A percentile compares a stretch with the other conserved stretches of the same genome.
Conservation (phyloP, 1,140 invertebrate genomes). For the Microvelia longipes region DNA sequence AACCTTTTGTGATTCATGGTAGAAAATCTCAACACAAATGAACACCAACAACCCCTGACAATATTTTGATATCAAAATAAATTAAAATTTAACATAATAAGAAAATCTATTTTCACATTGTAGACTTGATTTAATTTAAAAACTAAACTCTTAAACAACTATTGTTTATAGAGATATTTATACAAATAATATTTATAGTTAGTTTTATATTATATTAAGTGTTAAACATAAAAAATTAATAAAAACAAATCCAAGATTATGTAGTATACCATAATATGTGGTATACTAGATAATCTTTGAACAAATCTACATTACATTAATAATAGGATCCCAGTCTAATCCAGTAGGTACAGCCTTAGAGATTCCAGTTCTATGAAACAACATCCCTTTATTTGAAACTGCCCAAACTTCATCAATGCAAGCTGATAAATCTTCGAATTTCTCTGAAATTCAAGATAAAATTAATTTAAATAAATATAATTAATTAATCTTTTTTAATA, state of each 20-base stretch:
- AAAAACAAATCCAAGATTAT: too few relatives aligned
- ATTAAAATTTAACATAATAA: too few relatives aligned
- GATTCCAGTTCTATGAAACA: conserved; percentile 54
- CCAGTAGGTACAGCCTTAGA: conserved; percentile 50
- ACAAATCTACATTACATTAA: conserved; percentile 42
- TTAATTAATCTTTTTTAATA: background rate
- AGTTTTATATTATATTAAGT: background rate
- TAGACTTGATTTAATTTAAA: background rate
- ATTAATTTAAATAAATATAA: background rate
- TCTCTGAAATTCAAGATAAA: background rate
- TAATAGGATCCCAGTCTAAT: conserved; percentile 55
- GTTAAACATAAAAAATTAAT: background rate
- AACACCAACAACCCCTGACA: too few relatives aligned
- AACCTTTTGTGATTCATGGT: too few relatives aligned
- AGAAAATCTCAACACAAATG: too few relatives aligned
- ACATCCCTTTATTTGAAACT: conserved; percentile 48
- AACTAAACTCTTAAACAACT: background rate
- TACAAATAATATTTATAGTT: background rate
- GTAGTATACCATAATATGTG: too few relatives aligned
- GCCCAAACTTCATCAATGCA: conserved; percentile 53
- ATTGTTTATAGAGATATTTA: background rate
- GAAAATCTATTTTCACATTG: too few relatives aligned
- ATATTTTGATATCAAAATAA: too few relatives aligned
- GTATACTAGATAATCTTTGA: too few relatives aligned
- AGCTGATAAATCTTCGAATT: conserved; percentile 41